These are phyloP conservation scores for Aphidius gifuensis DNA, from an alignment of 1,140 invertebrate species.

Conservation along the genomic window DNA sequence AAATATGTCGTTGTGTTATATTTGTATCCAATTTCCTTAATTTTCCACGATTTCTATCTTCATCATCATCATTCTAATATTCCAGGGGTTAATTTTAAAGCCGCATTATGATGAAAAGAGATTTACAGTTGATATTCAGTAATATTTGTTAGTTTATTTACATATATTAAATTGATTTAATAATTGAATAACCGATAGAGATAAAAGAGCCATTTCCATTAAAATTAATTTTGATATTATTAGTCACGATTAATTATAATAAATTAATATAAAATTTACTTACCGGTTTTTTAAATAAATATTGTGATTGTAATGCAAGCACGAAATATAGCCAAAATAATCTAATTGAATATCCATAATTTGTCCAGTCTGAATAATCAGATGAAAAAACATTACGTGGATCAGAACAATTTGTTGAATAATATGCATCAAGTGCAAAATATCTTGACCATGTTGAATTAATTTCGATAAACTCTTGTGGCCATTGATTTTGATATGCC, in stretches of 20 bases:
- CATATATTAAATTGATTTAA: too few relatives aligned
- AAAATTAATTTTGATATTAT: too few relatives aligned
- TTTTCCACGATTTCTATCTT: conserved; percentile 40
- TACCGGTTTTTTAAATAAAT: conserved; percentile 69
- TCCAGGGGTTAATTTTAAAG: conserved; percentile 37
- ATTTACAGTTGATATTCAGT: conserved; percentile 10
- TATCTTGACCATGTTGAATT: conserved; percentile 70
- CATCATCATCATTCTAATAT: conserved; percentile 4
- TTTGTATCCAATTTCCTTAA: conserved; percentile 49
- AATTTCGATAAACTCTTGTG: conserved; percentile 68
- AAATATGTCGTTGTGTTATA: conserved; percentile 47
- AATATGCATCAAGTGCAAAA: conserved; percentile 64
- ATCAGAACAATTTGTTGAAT: conserved; percentile 61
- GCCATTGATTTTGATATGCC: conserved; percentile 82
- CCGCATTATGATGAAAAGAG: conserved; percentile 21
- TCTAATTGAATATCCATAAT: conserved; percentile 71
- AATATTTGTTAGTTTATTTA: neutral
- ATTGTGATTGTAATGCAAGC: conserved; percentile 67
- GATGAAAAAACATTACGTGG: conserved; percentile 63
- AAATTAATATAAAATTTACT: conserved; percentile 28
- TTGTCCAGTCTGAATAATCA: conserved; percentile 62
- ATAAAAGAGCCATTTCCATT: too few relatives aligned
- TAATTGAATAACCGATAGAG: too few relatives aligned
- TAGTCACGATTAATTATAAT: too few relatives aligned
- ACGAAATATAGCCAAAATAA: conserved; percentile 74